Evolutionary conservation across 2,797 vertebrate genomes (phyloP), one percentile per base, ranked within the genome.

Genomic region (Crocidura indochinensis): DNA sequence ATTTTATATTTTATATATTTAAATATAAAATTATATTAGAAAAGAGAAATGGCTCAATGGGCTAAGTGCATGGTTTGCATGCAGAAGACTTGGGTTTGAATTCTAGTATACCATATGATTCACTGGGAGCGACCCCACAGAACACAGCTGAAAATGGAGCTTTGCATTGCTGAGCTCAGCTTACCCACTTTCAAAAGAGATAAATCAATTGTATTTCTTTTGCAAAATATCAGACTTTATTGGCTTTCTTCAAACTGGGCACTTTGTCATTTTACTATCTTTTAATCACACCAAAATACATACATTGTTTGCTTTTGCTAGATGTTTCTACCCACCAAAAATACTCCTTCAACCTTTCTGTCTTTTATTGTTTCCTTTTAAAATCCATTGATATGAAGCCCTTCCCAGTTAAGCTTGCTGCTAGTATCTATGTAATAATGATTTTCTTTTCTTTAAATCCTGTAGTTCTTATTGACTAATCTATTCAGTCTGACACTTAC

Each of bases 401-500:
- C 65, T 91, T 79, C 92, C 56, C 38, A 46, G 62, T 20, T 27
- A 84, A 9, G 22, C 51, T 88, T 77, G 29, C 62, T 74, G 56
- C 10, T 83, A 78, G 27, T 49, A 93, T 85, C 64, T 85, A 84
- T 72, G 46, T 56, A 94, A 75, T 49, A 96, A 69, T 68, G 72
- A 91, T 74, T 85, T 91, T 67, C 49, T 1, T 20, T 91, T 85
- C 65, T 88, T 64, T 80, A 60, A 92, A 79, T 93, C 17, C 49
- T 83, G 12, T 90, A 71, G 56, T 67, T 86, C 22, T 78, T 86
- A 94, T 56, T 85, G 91, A 90, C 11, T 31, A 10, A 62, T 87
- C 46, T 84, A 46, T 84, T 82, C 29, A 72, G 14, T 44, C 62
- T 94, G 53, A 9, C 46, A 51, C 31, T 93, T 79, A 79, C 8